Percentiles rank a stretch among this genome's conserved stretches.
Conservation (phyloP, 2,113 vertebrate species). For the Sclerurus mexicanus region DNA sequence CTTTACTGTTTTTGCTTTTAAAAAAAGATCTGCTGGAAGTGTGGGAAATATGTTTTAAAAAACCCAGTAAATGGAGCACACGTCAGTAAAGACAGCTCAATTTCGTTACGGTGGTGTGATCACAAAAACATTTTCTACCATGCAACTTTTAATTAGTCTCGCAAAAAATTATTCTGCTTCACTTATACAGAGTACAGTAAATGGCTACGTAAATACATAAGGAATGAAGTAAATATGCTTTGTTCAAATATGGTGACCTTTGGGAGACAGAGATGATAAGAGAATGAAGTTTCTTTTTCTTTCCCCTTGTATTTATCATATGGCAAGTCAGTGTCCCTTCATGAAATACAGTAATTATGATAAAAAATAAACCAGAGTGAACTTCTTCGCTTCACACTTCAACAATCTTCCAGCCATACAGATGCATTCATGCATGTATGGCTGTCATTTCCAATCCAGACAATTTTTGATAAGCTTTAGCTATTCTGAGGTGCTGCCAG, state of each 20-base stretch:
- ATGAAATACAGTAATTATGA: conserved; percentile 64
- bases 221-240: conserved; percentile 47
- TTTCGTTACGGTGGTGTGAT: conserved; percentile 60
- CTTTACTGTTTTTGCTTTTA: background rate
- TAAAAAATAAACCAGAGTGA: conserved; percentile 56
- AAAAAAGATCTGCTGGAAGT: conserved; percentile 9
- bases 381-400: conserved; percentile 66
- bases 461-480: conserved; percentile 63
- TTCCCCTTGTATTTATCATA: conserved; percentile 23
- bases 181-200: conserved; percentile 63
- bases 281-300: conserved; percentile 40
- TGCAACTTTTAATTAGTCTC: conserved; percentile 49
- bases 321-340: conserved; percentile 16
- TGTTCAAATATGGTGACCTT: conserved; percentile 42
- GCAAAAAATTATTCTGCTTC: conserved; percentile 62
- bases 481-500: conserved; percentile 62
- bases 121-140: conserved; percentile 57
- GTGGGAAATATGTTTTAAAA: conserved; percentile 58
- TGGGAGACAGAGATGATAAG: conserved; percentile 28
- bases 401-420: conserved; percentile 55
- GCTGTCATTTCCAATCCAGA: conserved; percentile 67
- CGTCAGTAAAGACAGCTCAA: conserved; percentile 51
- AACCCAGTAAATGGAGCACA: conserved; percentile 38
- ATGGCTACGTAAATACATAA: conserved; percentile 28
- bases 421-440: conserved; percentile 64